Percentiles rank a stretch among this genome's conserved stretches.
phyloP scores from a whole-genome alignment of 2,888 invertebrate species.

The Sthenelais limicola region DNA sequence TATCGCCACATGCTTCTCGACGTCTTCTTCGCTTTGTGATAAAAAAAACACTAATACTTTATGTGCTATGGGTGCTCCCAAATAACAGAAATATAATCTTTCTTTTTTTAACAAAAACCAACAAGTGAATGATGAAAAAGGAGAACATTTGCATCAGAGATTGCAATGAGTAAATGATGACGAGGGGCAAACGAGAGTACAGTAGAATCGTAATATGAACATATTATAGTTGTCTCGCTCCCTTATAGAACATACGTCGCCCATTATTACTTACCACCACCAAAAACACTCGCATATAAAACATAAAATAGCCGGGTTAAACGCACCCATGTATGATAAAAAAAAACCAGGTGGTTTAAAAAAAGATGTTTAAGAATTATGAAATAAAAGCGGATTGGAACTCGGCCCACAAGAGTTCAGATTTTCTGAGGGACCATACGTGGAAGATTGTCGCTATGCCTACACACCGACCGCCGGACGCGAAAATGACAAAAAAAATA shows the following conservation, averaged over 20 bases:
- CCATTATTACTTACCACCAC: too few species aligned
- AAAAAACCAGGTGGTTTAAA: slow-evolving; percentile 27
- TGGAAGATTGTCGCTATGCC: slow-evolving; percentile 15
- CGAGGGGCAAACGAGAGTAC: too few species aligned
- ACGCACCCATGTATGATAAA: too few species aligned
- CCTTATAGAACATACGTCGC: too few species aligned
- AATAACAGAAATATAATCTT: neutral
- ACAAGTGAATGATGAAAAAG: neutral
- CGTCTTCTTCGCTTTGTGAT: slow-evolving; percentile 8
- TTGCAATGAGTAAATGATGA: too few species aligned
- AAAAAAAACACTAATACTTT: neutral
- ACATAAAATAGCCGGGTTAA: too few species aligned
- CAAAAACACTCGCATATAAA: too few species aligned
- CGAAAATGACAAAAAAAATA: slow-evolving; percentile 1
- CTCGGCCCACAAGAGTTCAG: slow-evolving; percentile 13
- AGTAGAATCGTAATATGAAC: too few species aligned
- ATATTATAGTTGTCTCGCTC: too few species aligned
- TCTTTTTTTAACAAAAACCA: neutral
- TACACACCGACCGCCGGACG: neutral
- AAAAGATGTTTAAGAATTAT: too few species aligned
- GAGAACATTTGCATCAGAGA: too few species aligned
- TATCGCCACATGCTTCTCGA: neutral
- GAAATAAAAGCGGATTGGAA: slow-evolving; percentile 14
- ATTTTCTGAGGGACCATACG: slow-evolving; percentile 29
- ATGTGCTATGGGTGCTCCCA: slow-evolving; percentile 4